Base-by-base conservation (phyloP, 2,888 invertebrate species). In the Thalpophila matura region DNA sequence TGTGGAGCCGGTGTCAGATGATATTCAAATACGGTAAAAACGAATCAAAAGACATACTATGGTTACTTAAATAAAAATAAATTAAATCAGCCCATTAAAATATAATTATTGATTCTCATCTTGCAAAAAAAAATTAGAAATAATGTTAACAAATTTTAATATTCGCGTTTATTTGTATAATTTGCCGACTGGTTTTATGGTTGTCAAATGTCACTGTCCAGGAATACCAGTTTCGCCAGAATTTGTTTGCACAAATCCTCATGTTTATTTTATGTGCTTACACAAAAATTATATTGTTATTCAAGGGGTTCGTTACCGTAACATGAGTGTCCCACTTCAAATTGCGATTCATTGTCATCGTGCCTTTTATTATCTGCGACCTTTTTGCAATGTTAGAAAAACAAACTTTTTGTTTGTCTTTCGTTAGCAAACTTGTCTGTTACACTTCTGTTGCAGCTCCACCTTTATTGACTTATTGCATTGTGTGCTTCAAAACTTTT, bases 391-490 rank as follows among this genome's bases (percentile, higher is more conserved):
- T 79, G 80, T 82, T 81, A 80, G 72, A 85, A 87, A 88, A 88
- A 87, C 86, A 88, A 86, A 86, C 84, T 86, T 86, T 87, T 86
- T 88, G 82, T 86, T 85, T 86, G 83, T 79, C 77, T 80, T 76
- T 85, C 76, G 81, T 85, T 86, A 79, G 81, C 74, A 83, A 84
- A 83, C 83, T 81, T 74, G 84, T 82, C 74, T 81, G 68, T 72
- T 77, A 71, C 63, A 69, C 62, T 71, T 72, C 43, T 71, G 63
- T 63, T 63, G 64, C 73, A 69, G 67, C 51, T 55, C 64, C 57
- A 51, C 58, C 43, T 68, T 45, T 16, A 51, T 24, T 29, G 3
- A 24, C 20, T 14, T 14, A 45, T 51, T 47, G 42, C 14, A 74
- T 43, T 67, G n/a, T 72, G 26, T 24, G 56, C 65, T 54, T 59